Evolutionary conservation across 2,797 vertebrate genomes (phyloP).

Genomic region (Tadarida brasiliensis): DNA sequence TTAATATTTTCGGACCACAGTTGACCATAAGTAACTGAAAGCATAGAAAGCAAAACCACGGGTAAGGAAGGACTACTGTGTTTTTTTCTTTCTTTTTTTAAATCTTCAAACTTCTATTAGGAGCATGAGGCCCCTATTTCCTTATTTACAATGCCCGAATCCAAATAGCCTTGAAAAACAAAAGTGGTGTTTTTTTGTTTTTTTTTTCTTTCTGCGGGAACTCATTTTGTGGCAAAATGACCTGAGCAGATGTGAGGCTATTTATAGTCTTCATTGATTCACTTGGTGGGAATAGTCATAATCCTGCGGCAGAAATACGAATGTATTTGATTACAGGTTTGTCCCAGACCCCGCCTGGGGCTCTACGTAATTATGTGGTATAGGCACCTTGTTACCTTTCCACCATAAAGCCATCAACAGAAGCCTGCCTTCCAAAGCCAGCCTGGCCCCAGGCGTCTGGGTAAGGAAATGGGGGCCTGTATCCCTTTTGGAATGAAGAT

Average conservation of each 20-base stretch:
- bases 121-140: not conserved
- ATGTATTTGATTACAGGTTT: constrained; percentile 12
- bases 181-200: not conserved
- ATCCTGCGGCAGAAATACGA: constrained; percentile 17
- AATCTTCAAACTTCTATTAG: not conserved
- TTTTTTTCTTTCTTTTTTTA: not conserved
- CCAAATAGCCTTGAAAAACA: not conserved
- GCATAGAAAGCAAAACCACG: not conserved
- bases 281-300: constrained; percentile 34
- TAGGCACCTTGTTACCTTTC: not conserved
- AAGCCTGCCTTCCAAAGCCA: not conserved
- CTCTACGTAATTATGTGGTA: not conserved
- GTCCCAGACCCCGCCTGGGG: not conserved
- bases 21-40: not conserved
- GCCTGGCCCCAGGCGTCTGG: not conserved
- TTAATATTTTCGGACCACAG: not conserved
- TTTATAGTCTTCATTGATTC: constrained; percentile 57
- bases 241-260: constrained; percentile 55
- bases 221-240: constrained; percentile 30
- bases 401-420: constrained; percentile 1
- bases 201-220: not conserved
- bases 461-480: not conserved
- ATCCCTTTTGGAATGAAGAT: not conserved
- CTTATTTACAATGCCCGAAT: not conserved
- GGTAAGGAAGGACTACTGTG: not conserved